Conservation (phyloP, 2,113 vertebrate species). For the Pteronura brasiliensis region DNA sequence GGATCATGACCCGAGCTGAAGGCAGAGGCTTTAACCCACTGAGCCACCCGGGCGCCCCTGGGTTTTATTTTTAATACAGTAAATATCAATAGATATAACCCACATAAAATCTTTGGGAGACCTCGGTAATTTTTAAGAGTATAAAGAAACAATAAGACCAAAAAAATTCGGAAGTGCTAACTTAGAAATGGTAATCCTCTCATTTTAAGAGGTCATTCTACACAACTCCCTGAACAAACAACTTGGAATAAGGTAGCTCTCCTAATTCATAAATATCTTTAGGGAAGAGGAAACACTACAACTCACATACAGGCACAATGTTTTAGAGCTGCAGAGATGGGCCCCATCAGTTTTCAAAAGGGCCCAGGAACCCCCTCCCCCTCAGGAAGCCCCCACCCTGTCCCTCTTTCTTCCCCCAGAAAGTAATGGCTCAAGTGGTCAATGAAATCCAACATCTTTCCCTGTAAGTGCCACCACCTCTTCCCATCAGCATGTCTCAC, state of each 20-base stretch:
- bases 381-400: not conserved
- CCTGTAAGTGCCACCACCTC: not conserved
- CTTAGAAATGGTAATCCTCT: slow-evolving; percentile 13
- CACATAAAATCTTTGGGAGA: not conserved
- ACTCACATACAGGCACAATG: not conserved
- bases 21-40: too few species aligned
- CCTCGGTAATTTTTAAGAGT: slow-evolving; percentile 24
- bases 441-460: not conserved
- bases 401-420: not conserved
- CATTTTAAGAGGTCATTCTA: slow-evolving; percentile 27
- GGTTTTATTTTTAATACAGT: slow-evolving; percentile 8
- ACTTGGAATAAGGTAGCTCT: not conserved
- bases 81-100: slow-evolving; percentile 5
- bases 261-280: not conserved
- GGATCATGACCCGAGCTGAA: too few species aligned
- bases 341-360: not conserved
- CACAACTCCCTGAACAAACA: not conserved
- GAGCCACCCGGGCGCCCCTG: too few species aligned
- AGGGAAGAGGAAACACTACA: slow-evolving; percentile 11
- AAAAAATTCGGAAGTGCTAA: slow-evolving; percentile 16
- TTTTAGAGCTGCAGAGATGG: not conserved
- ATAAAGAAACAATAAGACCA: not conserved
- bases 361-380: not conserved
- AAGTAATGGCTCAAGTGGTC: not conserved
- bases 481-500: not conserved